Evolutionary conservation across 1,140 invertebrate genomes (phyloP).

Genomic region (Penaeus japonicus): DNA sequence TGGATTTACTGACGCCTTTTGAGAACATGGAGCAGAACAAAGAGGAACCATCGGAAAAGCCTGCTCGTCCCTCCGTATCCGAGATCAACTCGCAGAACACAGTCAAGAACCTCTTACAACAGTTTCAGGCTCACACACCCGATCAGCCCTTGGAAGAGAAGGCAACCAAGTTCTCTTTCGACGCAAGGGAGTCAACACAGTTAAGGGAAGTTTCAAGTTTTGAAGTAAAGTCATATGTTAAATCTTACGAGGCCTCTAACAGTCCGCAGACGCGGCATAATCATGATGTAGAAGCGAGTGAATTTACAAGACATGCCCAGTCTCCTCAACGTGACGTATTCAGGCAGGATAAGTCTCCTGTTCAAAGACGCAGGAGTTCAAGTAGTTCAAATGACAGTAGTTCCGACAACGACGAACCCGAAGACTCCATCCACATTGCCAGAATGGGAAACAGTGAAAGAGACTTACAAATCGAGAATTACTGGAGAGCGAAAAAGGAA

Average conservation of each 20-base stretch:
- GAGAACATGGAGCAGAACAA: not conserved
- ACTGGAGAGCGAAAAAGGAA: not conserved
- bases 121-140: not conserved
- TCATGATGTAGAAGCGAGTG: too few species aligned
- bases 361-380: too few species aligned
- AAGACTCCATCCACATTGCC: not conserved
- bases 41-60: not conserved
- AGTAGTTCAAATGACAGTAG: too few species aligned
- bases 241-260: too few species aligned
- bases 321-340: too few species aligned
- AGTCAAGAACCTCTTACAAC: slow-evolving; percentile 2
- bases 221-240: too few species aligned
- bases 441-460: not conserved
- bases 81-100: not conserved
- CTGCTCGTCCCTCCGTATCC: not conserved
- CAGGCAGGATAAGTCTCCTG: too few species aligned
- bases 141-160: not conserved
- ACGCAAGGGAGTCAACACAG: not conserved
- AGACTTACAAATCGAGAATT: too few species aligned
- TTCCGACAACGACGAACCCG: too few species aligned
- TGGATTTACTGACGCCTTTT: not conserved
- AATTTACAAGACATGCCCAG: too few species aligned
- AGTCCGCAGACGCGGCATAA: too few species aligned
- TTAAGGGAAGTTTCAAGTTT: too few species aligned
- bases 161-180: not conserved